Base-by-base conservation (phyloP, 1,140 invertebrate species). In the Hydropsyche tenuis region DNA sequence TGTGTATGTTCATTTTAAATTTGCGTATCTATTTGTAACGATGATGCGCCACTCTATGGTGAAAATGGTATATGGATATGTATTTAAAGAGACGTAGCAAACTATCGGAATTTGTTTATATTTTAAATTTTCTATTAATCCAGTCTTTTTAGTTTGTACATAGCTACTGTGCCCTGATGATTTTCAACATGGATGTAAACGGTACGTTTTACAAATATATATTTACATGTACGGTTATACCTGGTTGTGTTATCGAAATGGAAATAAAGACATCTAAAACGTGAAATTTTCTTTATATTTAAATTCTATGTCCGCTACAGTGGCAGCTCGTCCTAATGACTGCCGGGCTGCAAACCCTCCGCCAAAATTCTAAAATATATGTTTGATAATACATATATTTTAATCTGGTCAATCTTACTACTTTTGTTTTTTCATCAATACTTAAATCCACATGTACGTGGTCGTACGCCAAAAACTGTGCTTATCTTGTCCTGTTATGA, bases 221-320 rank as follows among this genome's bases (percentile, higher is more conserved):
- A 43, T 65, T 30, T 43, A 65, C n/a, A 43, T 65, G 63, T 65
- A 65, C 9, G 27, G 16, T 65, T 65, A 65, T 43, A 43, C 30
- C 42, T 65, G 63, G 63, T 65, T 65, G 63, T 65, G 63, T 65
- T 65, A 65, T 65, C 30, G 27, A 42, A 43, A 16, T 20, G 20
- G 30, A 65, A 45, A 42, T 42, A 65, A 65, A 43, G 42, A 37
- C 30, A 9, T 37, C 30, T 37, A 9, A 37, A 37, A 37, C 30
- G n/a, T n/a, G n/a, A n/a, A n/a, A n/a, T n/a, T n/a, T n/a, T n/a
- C n/a, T n/a, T n/a, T n/a, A n/a, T n/a, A n/a, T n/a, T n/a, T n/a
- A n/a, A n/a, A n/a, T n/a, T n/a, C n/a, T n/a, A n/a, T n/a, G n/a
- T n/a, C n/a, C n/a, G n/a, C n/a, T n/a, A n/a, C n/a, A n/a, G n/a